Conservation (phyloP, 2,113 vertebrate genomes). For the Hippocampus mohnikei region DNA sequence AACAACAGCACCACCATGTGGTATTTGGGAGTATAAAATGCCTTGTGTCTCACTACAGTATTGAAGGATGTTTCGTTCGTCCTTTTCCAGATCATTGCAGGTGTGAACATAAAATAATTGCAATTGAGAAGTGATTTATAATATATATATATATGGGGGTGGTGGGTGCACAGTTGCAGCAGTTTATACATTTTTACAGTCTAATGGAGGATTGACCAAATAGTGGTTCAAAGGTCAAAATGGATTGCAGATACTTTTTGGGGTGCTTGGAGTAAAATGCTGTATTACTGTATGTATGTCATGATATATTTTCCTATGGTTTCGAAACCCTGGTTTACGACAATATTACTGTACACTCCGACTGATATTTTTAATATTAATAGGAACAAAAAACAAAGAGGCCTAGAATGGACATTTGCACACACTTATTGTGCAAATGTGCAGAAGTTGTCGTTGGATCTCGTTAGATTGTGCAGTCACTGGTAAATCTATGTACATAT, state of each 20-base stretch:
- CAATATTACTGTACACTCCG: too few species aligned
- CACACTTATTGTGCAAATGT: not conserved
- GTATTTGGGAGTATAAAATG: not conserved
- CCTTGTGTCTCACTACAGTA: not conserved
- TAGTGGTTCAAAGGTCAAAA: not conserved
- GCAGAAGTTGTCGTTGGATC: not conserved
- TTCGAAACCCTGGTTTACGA: not conserved
- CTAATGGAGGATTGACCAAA: not conserved
- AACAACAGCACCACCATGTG: constrained; percentile 36
- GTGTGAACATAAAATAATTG: too few species aligned
- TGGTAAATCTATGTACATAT: not conserved
- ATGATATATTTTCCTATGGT: not conserved
- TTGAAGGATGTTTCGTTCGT: not conserved
- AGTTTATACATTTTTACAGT: not conserved
- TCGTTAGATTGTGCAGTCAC: not conserved
- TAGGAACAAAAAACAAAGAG: not conserved
- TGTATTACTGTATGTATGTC: not conserved
- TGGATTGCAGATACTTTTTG: too few species aligned
- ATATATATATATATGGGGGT: not conserved
- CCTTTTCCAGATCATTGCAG: too few species aligned
- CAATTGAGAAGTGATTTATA: not conserved
- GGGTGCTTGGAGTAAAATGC: not conserved
- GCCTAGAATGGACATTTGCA: not conserved
- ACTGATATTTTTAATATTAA: not conserved
- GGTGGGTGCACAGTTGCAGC: too few species aligned